phyloP scores from a whole-genome alignment of 2,797 vertebrate genomes.

The Lacerta agilis region DNA sequence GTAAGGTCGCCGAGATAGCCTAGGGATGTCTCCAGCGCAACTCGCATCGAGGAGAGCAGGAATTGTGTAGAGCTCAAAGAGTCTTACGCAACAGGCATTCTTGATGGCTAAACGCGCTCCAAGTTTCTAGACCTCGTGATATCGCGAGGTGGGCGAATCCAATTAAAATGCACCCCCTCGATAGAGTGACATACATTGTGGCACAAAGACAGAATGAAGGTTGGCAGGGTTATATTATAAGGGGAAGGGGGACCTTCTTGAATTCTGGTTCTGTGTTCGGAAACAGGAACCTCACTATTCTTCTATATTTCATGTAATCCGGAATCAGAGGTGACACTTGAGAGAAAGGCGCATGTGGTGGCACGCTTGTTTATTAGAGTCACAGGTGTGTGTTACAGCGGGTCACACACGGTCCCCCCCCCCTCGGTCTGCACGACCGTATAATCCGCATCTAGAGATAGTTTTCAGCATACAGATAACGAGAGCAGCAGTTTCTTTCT shows the following conservation, averaged over 20 bases:
- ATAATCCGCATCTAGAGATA: too few species aligned
- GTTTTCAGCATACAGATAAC: too few species aligned
- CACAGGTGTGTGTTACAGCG: not conserved
- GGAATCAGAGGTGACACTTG: not conserved
- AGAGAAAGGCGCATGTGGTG: not conserved
- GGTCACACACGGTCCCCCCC: too few species aligned
- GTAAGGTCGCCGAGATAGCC: too few species aligned
- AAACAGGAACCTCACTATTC: not conserved
- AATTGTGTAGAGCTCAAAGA: not conserved
- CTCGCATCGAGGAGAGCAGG: not conserved
- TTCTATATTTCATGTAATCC: not conserved
- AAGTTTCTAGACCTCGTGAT: conserved; percentile 7
- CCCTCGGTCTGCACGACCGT: too few species aligned
- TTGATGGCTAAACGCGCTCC: too few species aligned
- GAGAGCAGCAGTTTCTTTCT: not conserved
- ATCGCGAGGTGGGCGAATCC: not conserved
- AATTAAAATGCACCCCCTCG: not conserved
- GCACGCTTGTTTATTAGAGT: too few species aligned
- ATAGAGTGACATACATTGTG: not conserved
- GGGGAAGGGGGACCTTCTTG: too few species aligned
- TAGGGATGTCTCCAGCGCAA: not conserved
- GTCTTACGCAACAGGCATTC: not conserved
- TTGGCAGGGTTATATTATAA: not conserved
- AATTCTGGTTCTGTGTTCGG: not conserved
- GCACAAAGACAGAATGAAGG: not conserved